Conservation (phyloP, 2,888 invertebrate species). For the Microplitis manilae region DNA sequence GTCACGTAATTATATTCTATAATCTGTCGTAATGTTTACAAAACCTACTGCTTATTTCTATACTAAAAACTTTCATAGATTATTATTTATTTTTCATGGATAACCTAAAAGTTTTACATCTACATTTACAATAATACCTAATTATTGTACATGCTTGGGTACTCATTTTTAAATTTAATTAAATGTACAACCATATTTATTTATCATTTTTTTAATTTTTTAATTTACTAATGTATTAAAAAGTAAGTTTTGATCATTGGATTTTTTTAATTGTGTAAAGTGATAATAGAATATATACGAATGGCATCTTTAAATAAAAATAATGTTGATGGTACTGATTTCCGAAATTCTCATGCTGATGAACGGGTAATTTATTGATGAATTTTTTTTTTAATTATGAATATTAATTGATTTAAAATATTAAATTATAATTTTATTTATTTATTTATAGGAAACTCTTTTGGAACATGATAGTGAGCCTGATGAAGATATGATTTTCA, state of each 20-base stretch:
- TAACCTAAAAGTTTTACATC: not conserved
- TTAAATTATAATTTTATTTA: constrained; percentile 3
- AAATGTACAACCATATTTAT: too few species aligned
- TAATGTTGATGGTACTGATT: constrained; percentile 59
- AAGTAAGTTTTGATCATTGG: not conserved
- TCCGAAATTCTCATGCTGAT: constrained; percentile 58
- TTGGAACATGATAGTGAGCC: constrained; percentile 67
- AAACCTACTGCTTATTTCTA: not conserved
- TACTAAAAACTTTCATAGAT: not conserved
- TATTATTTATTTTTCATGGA: not conserved
- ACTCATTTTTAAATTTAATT: not conserved
- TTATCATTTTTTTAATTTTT: too few species aligned
- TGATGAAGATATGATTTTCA: constrained; percentile 66
- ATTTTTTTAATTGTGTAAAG: not conserved
- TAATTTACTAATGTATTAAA: too few species aligned
- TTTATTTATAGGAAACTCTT: constrained; percentile 60
- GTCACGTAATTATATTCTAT: not conserved
- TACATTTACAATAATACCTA: not conserved
- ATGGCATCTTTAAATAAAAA: constrained; percentile 60
- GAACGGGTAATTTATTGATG: constrained; percentile 59
- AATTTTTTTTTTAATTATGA: not conserved
- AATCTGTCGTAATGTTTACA: not conserved
- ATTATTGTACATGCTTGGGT: not conserved
- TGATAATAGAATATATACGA: not conserved
- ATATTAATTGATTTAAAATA: not conserved